Evolutionary conservation across 1,140 invertebrate genomes (phyloP).

Genomic region (Bombyx mandarina): DNA sequence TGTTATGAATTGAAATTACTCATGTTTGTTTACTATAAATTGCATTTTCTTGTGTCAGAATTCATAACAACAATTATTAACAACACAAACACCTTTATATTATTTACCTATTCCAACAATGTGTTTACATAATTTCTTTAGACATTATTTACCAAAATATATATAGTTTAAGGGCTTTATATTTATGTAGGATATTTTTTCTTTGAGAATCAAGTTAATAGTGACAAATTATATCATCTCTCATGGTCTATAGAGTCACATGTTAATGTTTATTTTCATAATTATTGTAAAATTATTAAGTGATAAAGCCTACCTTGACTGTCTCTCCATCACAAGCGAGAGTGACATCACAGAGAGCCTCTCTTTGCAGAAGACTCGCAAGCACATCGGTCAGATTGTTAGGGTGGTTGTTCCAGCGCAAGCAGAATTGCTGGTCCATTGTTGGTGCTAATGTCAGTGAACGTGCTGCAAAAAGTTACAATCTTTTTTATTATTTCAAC

Average conservation of each 20-base stretch:
- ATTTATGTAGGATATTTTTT: too few species aligned
- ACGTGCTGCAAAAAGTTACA: conserved; percentile 56
- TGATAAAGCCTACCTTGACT: conserved; percentile 75
- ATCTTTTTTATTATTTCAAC: conserved; percentile 12
- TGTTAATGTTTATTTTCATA: too few species aligned
- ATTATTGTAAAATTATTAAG: background rate
- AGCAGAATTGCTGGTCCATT: conserved; percentile 95
- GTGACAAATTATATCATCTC: too few species aligned
- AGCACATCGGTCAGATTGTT: conserved; percentile 90
- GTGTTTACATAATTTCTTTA: conserved; percentile 12
- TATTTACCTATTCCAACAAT: conserved; percentile 22
- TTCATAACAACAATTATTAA: conserved; percentile 37
- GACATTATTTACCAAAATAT: too few species aligned
- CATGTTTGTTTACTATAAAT: conserved; percentile 53
- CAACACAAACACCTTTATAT: conserved; percentile 21
- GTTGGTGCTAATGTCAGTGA: conserved; percentile 72
- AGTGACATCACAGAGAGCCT: conserved; percentile 92
- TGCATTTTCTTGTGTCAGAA: conserved; percentile 49
- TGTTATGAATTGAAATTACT: conserved; percentile 23
- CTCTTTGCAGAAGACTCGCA: conserved; percentile 86
- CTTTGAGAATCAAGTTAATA: too few species aligned
- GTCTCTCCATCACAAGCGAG: conserved; percentile 92
- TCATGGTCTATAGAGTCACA: too few species aligned
- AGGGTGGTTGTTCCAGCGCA: conserved; percentile 95
- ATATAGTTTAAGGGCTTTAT: too few species aligned